A percentile compares a stretch with the other conserved stretches of the same genome.
Conservation (phyloP, 1,140 invertebrate species). For the Zaprionus taronus region DNA sequence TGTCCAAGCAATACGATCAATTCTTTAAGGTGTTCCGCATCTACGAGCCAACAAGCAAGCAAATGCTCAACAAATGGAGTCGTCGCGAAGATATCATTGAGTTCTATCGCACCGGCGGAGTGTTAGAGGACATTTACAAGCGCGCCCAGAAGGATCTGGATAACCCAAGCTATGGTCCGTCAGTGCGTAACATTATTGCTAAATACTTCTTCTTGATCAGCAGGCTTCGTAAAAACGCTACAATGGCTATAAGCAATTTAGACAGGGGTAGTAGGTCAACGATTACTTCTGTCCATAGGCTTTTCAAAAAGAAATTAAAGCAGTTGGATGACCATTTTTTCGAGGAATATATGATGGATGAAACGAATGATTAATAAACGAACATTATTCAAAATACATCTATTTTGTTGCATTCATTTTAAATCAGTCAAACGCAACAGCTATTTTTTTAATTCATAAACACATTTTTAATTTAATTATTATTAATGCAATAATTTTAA, state of each 20-base stretch:
- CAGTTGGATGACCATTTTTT: background rate
- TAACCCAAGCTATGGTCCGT: slow-evolving; percentile 8
- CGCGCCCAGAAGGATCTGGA: slow-evolving; percentile 58
- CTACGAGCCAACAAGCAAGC: slow-evolving; percentile 21
- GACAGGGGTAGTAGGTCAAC: too few species aligned
- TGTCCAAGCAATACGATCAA: slow-evolving; percentile 52
- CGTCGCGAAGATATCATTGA: slow-evolving; percentile 60
- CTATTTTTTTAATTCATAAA: too few species aligned
- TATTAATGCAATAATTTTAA: too few species aligned
- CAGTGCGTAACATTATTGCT: slow-evolving; percentile 52
- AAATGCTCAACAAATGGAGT: slow-evolving; percentile 38
- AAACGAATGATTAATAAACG: background rate
- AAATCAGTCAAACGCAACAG: too few species aligned
- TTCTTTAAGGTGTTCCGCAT: slow-evolving; percentile 53
- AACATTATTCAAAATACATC: background rate
- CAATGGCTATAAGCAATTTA: background rate
- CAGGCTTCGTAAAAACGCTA: slow-evolving; percentile 47
- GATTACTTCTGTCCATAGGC: too few species aligned
- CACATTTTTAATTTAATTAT: too few species aligned
- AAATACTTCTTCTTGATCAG: slow-evolving; percentile 60
- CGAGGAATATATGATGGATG: background rate
- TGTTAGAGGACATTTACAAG: slow-evolving; percentile 54
- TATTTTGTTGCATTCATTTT: background rate
- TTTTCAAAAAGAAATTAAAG: background rate
- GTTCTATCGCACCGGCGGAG: slow-evolving; percentile 61